Evolutionary conservation across 2,888 invertebrate genomes (phyloP), one percentile per base, ranked within the genome.

Genomic region (Gibbula magus): DNA sequence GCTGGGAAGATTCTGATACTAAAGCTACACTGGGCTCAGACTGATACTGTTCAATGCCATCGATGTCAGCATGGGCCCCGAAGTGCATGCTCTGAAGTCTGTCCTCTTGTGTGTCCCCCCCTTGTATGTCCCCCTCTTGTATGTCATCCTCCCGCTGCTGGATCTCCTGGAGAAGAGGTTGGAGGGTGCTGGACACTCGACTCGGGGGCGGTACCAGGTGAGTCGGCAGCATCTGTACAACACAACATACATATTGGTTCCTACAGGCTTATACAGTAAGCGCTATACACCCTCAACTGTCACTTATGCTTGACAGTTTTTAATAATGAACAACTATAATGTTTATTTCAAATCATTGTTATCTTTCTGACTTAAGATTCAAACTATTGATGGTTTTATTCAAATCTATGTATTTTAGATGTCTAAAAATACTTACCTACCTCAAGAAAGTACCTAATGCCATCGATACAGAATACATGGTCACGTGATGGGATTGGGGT

Each of bases 151-250:
- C 66, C 10, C 35, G 29, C 35, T 70, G 29, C n/a, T 70, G 35
- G 5, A 70, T 22, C 45, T 84, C 80, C 3, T 88, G 85, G 52
- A 90, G 82, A 18, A 91, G 78, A 2, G 84, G 85, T 22, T 83
- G 78, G 51, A 91, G 75, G 20, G 89, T 87, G 8, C 85, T 87
- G 75, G 86, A 89, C 5, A 90, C 77, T 35, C 85, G 84, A 77
- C 88, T 88, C 10, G 91, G 91, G 10, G 91, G 84, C 18, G 91
- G 89, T 20, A 91, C 85, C 66, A 86, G 88, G 83, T 91, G 89
- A 78, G 82, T 83, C 13, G 92, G 92, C 77, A 92, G 83, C 83
- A 91, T 83, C 91, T 92, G 86, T 29, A 84, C 39, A 29, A 73
- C 18, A 80, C 52, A 29, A 20, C 53, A 75, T 53, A 45, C 45